phyloP scores from a whole-genome alignment of 2,888 invertebrate species.

The Xanthorhoe designata region DNA sequence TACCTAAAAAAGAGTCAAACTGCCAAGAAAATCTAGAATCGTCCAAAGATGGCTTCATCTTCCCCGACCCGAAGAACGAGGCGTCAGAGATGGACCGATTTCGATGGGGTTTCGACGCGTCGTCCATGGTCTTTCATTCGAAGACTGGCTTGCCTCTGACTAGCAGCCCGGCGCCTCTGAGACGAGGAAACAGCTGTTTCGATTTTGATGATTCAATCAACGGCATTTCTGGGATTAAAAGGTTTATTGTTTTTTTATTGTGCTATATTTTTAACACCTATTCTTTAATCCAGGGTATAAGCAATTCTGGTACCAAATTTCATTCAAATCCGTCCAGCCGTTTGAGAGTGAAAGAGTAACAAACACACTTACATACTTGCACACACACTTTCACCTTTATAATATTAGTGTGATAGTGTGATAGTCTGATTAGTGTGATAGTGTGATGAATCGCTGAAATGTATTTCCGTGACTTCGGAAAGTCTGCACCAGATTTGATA shows the following conservation, averaged over 20 bases:
- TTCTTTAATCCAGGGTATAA: no score
- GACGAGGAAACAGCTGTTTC: conserved; percentile 91
- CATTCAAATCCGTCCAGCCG: no score
- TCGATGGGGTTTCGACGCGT: conserved; percentile 90
- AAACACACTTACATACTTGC: no score
- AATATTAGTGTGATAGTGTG: no score
- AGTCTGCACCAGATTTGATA: no score
- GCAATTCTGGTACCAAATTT: no score
- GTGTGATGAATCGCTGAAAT: no score
- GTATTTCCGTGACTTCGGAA: no score
- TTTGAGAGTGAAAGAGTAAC: no score
- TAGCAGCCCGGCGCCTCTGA: conserved; percentile 93
- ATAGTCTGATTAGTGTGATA: no score
- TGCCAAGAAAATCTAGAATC: conserved; percentile 27
- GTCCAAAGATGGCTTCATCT: conserved; percentile 55
- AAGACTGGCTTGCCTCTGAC: conserved; percentile 93
- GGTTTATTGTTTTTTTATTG: conserved; percentile 83
- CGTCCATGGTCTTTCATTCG: conserved; percentile 93
- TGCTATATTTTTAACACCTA: no score
- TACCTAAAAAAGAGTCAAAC: conserved; percentile 29
- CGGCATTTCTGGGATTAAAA: conserved; percentile 92
- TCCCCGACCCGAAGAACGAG: conserved; percentile 57
- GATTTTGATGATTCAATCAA: conserved; percentile 93
- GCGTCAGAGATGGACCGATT: conserved; percentile 90
- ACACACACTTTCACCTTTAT: no score